Percentiles rank a stretch among this genome's conserved stretches.
Evolutionary conservation across 2,113 vertebrate species (phyloP).

Genomic region (Oncorhynchus masou): DNA sequence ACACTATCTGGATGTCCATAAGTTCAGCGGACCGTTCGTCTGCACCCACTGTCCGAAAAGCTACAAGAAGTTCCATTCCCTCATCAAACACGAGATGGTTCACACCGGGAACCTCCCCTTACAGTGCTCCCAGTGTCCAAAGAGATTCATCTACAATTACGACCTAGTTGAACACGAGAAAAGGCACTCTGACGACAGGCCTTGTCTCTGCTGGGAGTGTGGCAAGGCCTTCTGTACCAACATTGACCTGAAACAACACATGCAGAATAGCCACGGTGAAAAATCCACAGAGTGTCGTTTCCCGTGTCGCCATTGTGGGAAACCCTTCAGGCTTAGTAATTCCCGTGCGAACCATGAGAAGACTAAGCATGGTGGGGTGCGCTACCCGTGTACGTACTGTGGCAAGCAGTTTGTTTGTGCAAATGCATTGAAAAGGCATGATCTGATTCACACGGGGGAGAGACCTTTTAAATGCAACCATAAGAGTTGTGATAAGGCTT

Average conservation of each 20-base stretch:
- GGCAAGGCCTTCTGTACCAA: slow-evolving; percentile 67
- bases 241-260: slow-evolving; percentile 59
- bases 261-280: slow-evolving; percentile 54
- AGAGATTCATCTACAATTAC: slow-evolving; percentile 60
- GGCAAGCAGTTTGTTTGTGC: slow-evolving; percentile 70
- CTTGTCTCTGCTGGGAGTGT: slow-evolving; percentile 69
- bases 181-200: slow-evolving; percentile 66
- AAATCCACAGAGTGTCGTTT: slow-evolving; percentile 49
- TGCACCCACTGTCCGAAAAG: slow-evolving; percentile 62
- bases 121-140: slow-evolving; percentile 59
- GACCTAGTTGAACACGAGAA: slow-evolving; percentile 68
- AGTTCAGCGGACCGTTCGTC: slow-evolving; percentile 59
- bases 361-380: slow-evolving; percentile 67
- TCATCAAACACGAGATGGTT: slow-evolving; percentile 70
- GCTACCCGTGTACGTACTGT: slow-evolving; percentile 63
- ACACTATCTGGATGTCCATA: slow-evolving; percentile 66
- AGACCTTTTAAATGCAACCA: slow-evolving; percentile 61
- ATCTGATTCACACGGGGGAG: slow-evolving; percentile 67
- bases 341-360: slow-evolving; percentile 67
- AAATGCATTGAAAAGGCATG: slow-evolving; percentile 64
- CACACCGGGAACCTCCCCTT: slow-evolving; percentile 68
- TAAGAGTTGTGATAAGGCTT: slow-evolving; percentile 67
- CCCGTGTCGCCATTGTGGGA: slow-evolving; percentile 59
- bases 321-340: slow-evolving; percentile 59
- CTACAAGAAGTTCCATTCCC: slow-evolving; percentile 59